Evolutionary conservation across 92 coral and sea anemone species (phyloP).

Genomic region (Zoanthus solanderi): DNA sequence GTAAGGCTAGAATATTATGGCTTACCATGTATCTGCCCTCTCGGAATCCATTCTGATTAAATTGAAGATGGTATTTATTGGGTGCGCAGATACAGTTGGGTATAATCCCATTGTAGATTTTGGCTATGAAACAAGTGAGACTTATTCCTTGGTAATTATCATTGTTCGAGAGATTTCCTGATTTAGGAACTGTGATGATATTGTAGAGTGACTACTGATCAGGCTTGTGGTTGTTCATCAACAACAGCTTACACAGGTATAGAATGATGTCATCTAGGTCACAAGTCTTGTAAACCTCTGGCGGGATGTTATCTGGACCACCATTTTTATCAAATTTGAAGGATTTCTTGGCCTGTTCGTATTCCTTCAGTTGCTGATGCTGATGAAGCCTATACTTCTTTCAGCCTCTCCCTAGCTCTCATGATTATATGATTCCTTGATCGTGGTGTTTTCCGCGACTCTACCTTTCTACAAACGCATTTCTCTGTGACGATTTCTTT

Average conservation of each 20-base stretch:
- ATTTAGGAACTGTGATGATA: background rate
- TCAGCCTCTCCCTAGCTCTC: too few species aligned
- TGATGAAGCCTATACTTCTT: too few species aligned
- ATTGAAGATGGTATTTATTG: background rate
- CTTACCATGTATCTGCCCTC: too few species aligned
- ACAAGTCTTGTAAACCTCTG: background rate
- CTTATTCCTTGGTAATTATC: background rate
- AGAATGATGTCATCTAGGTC: background rate
- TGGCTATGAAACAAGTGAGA: too few species aligned
- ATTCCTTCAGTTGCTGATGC: background rate
- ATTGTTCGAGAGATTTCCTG: background rate
- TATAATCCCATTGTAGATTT: too few species aligned
- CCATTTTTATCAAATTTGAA: background rate
- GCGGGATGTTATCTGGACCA: background rate
- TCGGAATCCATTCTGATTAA: background rate
- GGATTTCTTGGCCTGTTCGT: background rate
- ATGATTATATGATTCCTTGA: too few species aligned
- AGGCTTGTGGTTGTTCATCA: background rate
- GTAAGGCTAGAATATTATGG: background rate
- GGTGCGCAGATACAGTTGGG: background rate
- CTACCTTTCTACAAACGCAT: too few species aligned
- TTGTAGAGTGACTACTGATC: background rate
- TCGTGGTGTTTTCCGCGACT: too few species aligned
- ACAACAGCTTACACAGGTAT: background rate
- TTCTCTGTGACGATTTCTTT: too few species aligned